Base-by-base conservation (phyloP, 2,888 invertebrate species). In the Drosophila kanekoi region DNA sequence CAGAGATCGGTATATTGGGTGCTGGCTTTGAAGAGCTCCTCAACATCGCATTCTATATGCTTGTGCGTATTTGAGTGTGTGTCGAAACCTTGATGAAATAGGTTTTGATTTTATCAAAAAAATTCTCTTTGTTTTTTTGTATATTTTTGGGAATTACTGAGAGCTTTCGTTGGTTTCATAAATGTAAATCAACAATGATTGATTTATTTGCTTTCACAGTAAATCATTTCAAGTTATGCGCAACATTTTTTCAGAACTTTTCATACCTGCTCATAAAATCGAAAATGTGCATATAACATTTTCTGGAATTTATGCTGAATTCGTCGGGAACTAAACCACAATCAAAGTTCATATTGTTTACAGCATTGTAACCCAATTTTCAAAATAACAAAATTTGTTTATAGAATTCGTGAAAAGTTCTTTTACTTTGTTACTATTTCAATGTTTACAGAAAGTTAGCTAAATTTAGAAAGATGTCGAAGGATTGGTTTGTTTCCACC, bases 21-120 rank as follows among this genome's bases (percentile, higher is more conserved):
- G 38, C 38, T 41, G 38, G 32, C 38, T 40, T 33, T 56, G 38
- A 52, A 52, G 33, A 49, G 11, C 47, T 32, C 18, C 14, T 45
- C 37, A 35, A 18, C 20, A 40, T 16, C 35, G n/a, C 6, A 32
- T 49, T 56, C 23, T 23, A 45, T 38, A 41, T 18, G 32, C 53
- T 11, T 44, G 41, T 33, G 28, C 32, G 45, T 51, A 57, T 52
- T 53, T 47, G 65, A 53, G 66, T 72, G 61, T 72, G 57, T 82
- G 76, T 79, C 83, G 86, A 80, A 86, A 86, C 79, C 72, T 79
- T 82, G 71, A 72, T 66, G 68, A 41, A 77, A 70, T 72, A 57
- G 41, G 33, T 65, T 85, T 70, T 58, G 23, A 51, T 61, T 63
- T 66, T 58, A 47, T 66, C 67, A 68, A 52, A 72, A 48, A 41